Conservation (phyloP, 92 coral and sea anemone genomes). For the Porites rus region DNA sequence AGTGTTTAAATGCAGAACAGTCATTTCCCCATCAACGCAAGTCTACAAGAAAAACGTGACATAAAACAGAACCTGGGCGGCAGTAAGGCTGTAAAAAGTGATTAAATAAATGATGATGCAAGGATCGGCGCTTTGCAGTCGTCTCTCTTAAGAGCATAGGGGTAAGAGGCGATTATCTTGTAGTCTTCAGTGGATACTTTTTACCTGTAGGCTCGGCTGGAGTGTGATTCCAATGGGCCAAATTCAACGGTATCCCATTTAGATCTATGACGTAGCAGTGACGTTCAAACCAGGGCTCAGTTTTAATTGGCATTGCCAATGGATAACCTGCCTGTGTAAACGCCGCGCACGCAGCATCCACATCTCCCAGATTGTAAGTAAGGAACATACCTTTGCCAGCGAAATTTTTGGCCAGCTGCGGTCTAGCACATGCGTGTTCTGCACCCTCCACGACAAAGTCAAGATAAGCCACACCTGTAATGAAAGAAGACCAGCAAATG, state of each 20-base stretch:
- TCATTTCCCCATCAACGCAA: no score
- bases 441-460: constrained; percentile 66
- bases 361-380: constrained; percentile 58
- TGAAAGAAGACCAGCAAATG: not conserved
- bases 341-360: constrained; percentile 36
- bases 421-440: constrained; percentile 59
- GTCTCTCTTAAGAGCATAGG: no score
- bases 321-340: constrained; percentile 36
- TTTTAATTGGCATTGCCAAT: constrained; percentile 54
- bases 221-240: constrained; percentile 60
- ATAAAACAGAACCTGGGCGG: no score
- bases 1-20: no score
- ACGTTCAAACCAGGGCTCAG: constrained; percentile 59
- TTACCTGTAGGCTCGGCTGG: constrained; percentile 56
- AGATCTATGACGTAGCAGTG: constrained; percentile 62
- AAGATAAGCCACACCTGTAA: constrained; percentile 42
- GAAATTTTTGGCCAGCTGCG: constrained; percentile 55
- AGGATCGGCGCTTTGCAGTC: no score
- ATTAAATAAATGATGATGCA: no score
- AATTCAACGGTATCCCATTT: constrained; percentile 60
- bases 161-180: no score
- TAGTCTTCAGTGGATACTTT: not conserved
- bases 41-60: no score
- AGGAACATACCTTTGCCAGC: constrained; percentile 60
- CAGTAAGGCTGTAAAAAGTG: no score